Percentiles rank a stretch among this genome's conserved stretches.
These are phyloP conservation scores for Belgica antarctica DNA, from an alignment of 2,888 invertebrate species.

Conservation along the genomic window DNA sequence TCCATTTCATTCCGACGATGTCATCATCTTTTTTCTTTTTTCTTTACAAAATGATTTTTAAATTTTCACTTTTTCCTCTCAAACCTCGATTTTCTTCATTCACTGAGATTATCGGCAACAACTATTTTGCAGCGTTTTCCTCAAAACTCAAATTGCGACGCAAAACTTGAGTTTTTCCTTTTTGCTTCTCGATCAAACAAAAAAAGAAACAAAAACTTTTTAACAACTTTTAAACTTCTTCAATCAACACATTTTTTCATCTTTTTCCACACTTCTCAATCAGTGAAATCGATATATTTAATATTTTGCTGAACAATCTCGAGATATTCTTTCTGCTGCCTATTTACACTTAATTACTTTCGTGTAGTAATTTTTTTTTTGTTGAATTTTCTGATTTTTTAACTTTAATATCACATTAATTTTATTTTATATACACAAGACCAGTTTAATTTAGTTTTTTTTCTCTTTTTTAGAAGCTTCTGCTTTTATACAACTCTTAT, in stretches of 20 bases:
- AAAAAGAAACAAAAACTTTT: slow-evolving; percentile 26
- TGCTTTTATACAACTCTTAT: background rate
- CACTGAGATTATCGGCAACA: background rate
- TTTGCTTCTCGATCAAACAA: background rate
- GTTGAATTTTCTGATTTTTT: slow-evolving; percentile 24
- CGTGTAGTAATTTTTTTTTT: slow-evolving; percentile 33
- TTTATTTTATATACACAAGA: slow-evolving; percentile 23
- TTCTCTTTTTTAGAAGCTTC: background rate
- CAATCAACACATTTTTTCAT: slow-evolving; percentile 38
- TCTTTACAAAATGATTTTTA: too few relatives aligned
- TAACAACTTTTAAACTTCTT: background rate
- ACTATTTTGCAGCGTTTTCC: background rate
- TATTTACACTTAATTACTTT: slow-evolving; percentile 31
- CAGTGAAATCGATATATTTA: too few relatives aligned
- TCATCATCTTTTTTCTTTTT: slow-evolving; percentile 47
- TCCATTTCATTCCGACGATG: slow-evolving; percentile 57
- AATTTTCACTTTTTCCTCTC: background rate
- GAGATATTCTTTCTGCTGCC: background rate
- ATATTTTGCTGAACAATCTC: slow-evolving; percentile 2
- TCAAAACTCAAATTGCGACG: background rate
- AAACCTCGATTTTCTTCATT: background rate
- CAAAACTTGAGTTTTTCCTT: background rate
- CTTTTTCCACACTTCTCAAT: slow-evolving; percentile 13
- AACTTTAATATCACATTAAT: slow-evolving; percentile 30
- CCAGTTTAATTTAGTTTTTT: background rate